Evolutionary conservation across 2,113 vertebrate species (phyloP).

Genomic region (Ahaetulla prasina): DNA sequence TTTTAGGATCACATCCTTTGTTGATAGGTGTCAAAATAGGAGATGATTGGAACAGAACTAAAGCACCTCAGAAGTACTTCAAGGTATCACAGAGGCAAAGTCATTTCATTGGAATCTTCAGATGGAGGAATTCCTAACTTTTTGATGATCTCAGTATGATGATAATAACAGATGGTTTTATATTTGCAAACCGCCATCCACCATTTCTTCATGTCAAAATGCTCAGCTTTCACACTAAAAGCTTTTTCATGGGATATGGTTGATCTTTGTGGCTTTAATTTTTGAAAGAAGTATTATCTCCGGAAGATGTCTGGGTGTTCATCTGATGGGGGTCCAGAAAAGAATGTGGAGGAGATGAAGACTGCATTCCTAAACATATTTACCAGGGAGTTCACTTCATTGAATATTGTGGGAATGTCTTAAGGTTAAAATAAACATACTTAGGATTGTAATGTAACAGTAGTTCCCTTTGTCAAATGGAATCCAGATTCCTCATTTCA

Average conservation of each 20-base stretch:
- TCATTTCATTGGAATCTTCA: neutral
- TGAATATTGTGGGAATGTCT: neutral
- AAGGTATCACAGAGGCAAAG: neutral
- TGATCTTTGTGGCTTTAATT: neutral
- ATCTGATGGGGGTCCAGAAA: neutral
- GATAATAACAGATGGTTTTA: neutral
- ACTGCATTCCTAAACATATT: neutral
- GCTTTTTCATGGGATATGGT: neutral
- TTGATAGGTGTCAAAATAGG: neutral
- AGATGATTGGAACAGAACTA: neutral
- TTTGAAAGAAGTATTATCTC: neutral
- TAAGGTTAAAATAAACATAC: neutral
- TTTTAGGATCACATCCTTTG: neutral
- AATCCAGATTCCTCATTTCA: neutral
- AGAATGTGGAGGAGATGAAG: neutral
- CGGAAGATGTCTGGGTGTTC: neutral
- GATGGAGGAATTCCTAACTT: neutral
- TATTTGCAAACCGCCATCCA: neutral
- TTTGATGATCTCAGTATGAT: neutral
- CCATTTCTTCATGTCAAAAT: neutral
- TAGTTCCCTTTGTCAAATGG: neutral
- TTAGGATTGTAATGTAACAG: neutral
- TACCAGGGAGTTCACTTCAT: neutral
- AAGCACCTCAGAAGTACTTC: neutral
- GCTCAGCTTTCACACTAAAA: neutral